phyloP scores from a whole-genome alignment of 2,113 vertebrate genomes.

The Pontoporia blainvillei region DNA sequence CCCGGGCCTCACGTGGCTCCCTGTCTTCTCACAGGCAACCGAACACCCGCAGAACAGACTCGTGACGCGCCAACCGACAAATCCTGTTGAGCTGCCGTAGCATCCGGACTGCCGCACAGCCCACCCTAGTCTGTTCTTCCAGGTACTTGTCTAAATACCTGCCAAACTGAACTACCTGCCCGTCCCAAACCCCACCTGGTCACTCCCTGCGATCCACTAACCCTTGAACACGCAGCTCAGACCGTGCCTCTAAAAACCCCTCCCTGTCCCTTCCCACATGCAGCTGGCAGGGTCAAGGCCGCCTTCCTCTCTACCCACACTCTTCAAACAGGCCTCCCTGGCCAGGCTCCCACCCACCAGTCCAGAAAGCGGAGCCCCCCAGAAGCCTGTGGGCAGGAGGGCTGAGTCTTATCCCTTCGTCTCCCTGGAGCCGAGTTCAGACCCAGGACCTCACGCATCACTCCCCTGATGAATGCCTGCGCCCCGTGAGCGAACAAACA shows the following conservation, averaged over 20 bases:
- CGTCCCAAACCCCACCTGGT: background rate
- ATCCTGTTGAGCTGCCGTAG: background rate
- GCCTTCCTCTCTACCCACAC: background rate
- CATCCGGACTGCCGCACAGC: background rate
- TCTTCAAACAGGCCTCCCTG: background rate
- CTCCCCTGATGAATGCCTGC: background rate
- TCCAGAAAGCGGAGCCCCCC: background rate
- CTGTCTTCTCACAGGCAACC: background rate
- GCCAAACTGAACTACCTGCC: background rate
- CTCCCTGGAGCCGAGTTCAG: background rate
- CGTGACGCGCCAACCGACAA: background rate
- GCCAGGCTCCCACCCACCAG: background rate
- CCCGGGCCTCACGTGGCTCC: rapidly evolving
- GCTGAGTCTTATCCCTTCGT: background rate
- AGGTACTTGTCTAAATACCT: background rate
- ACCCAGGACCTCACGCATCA: background rate
- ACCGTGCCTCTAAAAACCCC: background rate
- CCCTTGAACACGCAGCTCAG: background rate
- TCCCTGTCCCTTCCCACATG: background rate
- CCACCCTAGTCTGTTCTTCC: background rate
- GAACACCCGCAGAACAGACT: background rate
- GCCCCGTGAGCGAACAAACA: background rate
- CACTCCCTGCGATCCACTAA: background rate
- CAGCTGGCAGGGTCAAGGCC: background rate
- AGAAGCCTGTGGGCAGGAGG: background rate